Evolutionary conservation across 2,113 vertebrate species (phyloP).

Genomic region (Canis aureus): DNA sequence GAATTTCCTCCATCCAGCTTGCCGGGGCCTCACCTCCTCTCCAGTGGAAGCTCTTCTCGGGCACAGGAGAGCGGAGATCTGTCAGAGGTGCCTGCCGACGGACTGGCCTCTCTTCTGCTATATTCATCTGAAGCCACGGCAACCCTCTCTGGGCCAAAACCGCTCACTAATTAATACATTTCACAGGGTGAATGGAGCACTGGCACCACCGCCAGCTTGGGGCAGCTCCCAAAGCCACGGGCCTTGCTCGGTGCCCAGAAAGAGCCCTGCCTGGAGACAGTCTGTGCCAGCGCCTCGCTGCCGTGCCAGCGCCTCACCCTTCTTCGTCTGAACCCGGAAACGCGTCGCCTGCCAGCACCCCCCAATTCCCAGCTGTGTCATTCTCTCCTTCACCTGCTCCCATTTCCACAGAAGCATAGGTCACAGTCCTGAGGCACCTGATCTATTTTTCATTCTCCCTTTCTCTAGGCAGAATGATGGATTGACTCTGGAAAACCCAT

Average conservation of each 20-base stretch:
- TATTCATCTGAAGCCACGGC: slow-evolving; percentile 63
- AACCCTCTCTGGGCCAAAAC: slow-evolving; percentile 68
- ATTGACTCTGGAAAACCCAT: slow-evolving; percentile 72
- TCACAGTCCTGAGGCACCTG: not conserved
- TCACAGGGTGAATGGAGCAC: slow-evolving; percentile 56
- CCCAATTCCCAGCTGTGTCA: not conserved
- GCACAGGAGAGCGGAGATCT: not conserved
- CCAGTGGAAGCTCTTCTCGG: not conserved
- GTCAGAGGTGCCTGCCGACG: not conserved
- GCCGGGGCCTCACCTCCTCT: not conserved
- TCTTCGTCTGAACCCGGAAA: slow-evolving; percentile 23
- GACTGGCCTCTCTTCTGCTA: slow-evolving; percentile 49
- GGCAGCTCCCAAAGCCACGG: slow-evolving; percentile 64
- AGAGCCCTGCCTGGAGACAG: slow-evolving; percentile 18
- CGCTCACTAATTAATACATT: slow-evolving; percentile 73
- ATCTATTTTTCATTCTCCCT: slow-evolving; percentile 18
- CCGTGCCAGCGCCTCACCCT: slow-evolving; percentile 14
- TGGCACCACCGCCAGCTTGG: slow-evolving; percentile 20
- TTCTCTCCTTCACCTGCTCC: slow-evolving; percentile 25
- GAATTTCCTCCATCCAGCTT: not conserved
- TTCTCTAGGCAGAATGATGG: slow-evolving; percentile 52
- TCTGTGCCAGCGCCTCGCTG: not conserved
- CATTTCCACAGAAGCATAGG: slow-evolving; percentile 18
- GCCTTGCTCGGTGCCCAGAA: slow-evolving; percentile 68
- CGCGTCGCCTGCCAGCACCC: not conserved